A percentile compares a stretch with the other conserved stretches of the same genome.
These are phyloP conservation scores for Neolamprologus toae DNA, from an alignment of 2,113 vertebrate genomes.

Conservation along the genomic window DNA sequence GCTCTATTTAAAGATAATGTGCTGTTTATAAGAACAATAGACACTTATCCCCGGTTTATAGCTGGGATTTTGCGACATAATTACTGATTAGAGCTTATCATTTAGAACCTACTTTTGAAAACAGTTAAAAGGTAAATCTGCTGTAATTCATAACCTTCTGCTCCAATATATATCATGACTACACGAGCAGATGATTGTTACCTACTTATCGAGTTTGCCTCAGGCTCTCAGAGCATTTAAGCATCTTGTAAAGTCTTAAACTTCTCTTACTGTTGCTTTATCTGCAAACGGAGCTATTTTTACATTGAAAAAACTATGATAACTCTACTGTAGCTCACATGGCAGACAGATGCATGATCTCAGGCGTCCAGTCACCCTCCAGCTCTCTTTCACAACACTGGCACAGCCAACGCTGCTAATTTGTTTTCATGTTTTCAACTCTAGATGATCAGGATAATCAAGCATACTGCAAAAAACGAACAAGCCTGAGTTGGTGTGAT, in stretches of 20 bases:
- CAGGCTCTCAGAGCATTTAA: not conserved
- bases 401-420: fast-evolving
- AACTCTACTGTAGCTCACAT: fast-evolving
- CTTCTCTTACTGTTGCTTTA: not conserved
- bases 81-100: not conserved
- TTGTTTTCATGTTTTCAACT: not conserved
- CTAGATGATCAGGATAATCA: not conserved
- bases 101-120: not conserved
- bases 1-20: not conserved
- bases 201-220: not conserved
- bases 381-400: not conserved
- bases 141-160: not conserved
- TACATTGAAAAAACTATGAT: not conserved
- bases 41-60: not conserved
- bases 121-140: not conserved
- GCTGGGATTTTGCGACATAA: not conserved
- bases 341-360: fast-evolving
- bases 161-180: fast-evolving
- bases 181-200: fast-evolving
- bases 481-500: not conserved
- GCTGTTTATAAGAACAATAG: not conserved
- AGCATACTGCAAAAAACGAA: not conserved
- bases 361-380: not conserved
- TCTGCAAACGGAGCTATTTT: not conserved
- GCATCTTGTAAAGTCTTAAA: not conserved